Conservation (phyloP, 1,140 invertebrate genomes). For the Euura lappo region DNA sequence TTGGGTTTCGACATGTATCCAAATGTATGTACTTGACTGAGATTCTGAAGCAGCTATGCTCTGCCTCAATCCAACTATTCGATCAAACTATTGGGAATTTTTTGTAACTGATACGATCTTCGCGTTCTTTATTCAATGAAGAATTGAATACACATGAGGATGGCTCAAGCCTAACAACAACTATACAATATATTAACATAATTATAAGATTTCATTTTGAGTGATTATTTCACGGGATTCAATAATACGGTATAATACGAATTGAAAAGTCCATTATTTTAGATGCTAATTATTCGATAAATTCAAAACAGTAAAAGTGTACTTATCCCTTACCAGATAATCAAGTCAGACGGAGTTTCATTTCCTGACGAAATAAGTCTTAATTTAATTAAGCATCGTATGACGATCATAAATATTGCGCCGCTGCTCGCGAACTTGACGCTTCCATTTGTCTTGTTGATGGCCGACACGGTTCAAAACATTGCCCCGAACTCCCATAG, state of each 20-base stretch:
- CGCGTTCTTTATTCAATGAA: no score
- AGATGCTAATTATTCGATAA: not conserved
- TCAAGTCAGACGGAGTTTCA: constrained; percentile 7
- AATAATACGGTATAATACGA: not conserved
- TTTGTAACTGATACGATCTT: no score
- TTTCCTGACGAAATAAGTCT: constrained; percentile 15
- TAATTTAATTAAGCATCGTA: constrained; percentile 92
- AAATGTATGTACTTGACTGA: no score
- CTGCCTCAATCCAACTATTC: no score
- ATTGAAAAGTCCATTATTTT: not conserved
- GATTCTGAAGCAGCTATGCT: no score
- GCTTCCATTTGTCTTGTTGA: constrained; percentile 97
- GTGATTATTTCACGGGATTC: not conserved
- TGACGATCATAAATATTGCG: constrained; percentile 96
- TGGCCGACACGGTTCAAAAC: constrained; percentile 94
- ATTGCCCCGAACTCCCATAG: constrained; percentile 77
- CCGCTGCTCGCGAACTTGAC: constrained; percentile 94
- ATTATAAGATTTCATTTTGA: not conserved
- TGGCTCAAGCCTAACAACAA: not conserved
- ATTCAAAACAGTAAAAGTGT: not conserved
- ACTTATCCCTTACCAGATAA: not conserved
- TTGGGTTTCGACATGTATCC: no score
- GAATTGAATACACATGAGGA: no score
- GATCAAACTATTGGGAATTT: no score
- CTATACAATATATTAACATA: not conserved